Conservation (phyloP, 2,797 vertebrate species). For the Tauraco hartlaubi region DNA sequence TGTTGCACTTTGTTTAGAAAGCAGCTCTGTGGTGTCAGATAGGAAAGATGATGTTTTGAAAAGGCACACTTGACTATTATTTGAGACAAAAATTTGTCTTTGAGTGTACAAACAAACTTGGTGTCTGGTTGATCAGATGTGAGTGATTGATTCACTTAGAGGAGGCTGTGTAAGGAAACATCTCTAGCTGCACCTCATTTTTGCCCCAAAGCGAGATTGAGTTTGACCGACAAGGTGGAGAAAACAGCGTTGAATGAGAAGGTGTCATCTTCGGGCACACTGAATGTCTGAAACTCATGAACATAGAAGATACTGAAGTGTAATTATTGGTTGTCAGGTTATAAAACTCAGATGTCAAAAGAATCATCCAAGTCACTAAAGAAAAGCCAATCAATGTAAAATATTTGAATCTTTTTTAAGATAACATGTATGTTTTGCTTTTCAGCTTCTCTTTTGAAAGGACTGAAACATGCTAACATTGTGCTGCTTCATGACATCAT, state of each 20-base stretch:
- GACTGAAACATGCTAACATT: constrained; percentile 90
- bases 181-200: not conserved
- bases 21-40: not conserved
- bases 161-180: not conserved
- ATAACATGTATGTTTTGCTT: constrained; percentile 48
- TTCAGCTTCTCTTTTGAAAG: constrained; percentile 95
- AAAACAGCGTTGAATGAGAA: not conserved
- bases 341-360: not conserved
- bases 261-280: not conserved
- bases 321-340: not conserved
- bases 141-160: not conserved
- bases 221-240: not conserved
- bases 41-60: not conserved
- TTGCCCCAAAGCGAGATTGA: not conserved
- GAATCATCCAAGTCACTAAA: not conserved
- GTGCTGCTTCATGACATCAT: constrained; percentile 92
- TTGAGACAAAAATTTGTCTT: not conserved
- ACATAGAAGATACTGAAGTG: not conserved
- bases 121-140: not conserved
- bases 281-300: not conserved
- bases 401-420: not conserved
- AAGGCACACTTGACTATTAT: not conserved
- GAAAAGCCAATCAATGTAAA: not conserved
- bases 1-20: not conserved
- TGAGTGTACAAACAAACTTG: not conserved